Conservation (phyloP, 2,888 invertebrate species). For the Ophioninae sp. region DNA sequence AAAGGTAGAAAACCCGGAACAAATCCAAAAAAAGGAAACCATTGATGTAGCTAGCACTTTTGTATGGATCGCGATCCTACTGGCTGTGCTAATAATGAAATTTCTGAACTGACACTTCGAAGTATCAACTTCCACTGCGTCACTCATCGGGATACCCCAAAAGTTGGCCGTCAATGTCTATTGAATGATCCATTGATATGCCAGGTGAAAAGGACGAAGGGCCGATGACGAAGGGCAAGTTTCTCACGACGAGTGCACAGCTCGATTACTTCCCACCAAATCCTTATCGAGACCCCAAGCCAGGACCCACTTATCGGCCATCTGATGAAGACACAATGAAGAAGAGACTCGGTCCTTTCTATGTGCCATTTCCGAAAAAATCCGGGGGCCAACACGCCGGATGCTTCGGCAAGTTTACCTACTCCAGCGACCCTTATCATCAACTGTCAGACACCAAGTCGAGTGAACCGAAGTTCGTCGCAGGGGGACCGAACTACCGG, state of each 20-base stretch:
- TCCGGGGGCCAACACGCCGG: constrained; percentile 79
- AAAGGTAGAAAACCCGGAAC: too few species aligned
- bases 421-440: constrained; percentile 69
- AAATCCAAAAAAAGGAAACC: too few species aligned
- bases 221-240: constrained; percentile 53
- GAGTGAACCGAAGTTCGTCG: constrained; percentile 64
- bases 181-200: not conserved
- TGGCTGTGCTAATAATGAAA: too few species aligned
- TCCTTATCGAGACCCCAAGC: constrained; percentile 70
- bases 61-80: too few species aligned
- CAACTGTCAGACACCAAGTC: constrained; percentile 20
- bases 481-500: constrained; percentile 67
- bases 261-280: constrained; percentile 76
- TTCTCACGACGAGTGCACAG: constrained; percentile 65
- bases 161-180: not conserved
- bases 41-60: too few species aligned
- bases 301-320: constrained; percentile 70
- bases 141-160: not conserved
- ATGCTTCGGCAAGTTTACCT: constrained; percentile 79
- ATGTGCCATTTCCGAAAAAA: constrained; percentile 74
- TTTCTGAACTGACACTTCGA: not conserved
- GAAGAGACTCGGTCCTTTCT: constrained; percentile 63
- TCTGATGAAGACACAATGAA: constrained; percentile 55
- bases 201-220: constrained; percentile 35
- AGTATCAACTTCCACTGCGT: not conserved